These are phyloP conservation scores for Tupaia chinensis DNA, from an alignment of 2,113 vertebrate genomes.

Conservation along the genomic window DNA sequence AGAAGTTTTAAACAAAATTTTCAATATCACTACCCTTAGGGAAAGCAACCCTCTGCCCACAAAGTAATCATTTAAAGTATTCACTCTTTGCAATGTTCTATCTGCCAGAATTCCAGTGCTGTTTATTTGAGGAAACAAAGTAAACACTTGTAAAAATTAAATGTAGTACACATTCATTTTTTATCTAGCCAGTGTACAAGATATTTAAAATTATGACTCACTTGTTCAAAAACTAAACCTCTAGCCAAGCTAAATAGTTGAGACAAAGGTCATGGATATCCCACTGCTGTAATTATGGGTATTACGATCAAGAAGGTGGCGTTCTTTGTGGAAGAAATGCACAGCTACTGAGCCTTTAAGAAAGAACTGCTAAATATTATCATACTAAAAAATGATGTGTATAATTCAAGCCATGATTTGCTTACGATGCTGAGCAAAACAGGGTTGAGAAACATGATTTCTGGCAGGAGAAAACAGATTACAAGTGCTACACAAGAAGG, in stretches of 20 bases:
- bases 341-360: background rate
- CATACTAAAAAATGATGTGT: background rate
- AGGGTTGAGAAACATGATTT: constrained; percentile 20
- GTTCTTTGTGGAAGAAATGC: background rate
- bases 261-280: background rate
- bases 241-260: background rate
- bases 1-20: background rate
- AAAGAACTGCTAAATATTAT: constrained; percentile 17
- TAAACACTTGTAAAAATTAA: constrained; percentile 33
- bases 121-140: constrained; percentile 27
- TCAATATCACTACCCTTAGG: background rate
- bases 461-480: constrained; percentile 40
- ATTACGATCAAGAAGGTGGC: background rate
- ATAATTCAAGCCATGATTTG: constrained; percentile 43
- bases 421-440: constrained; percentile 36
- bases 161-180: constrained; percentile 3
- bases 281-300: background rate
- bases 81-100: background rate
- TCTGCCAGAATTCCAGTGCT: background rate
- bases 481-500: background rate
- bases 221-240: background rate
- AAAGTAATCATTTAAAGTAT: constrained; percentile 11
- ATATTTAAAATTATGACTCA: constrained; percentile 15
- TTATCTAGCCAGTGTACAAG: background rate
- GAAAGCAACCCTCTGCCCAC: background rate